phyloP scores from a whole-genome alignment of 2,888 invertebrate genomes.

The Neoaliturus tenellus region DNA sequence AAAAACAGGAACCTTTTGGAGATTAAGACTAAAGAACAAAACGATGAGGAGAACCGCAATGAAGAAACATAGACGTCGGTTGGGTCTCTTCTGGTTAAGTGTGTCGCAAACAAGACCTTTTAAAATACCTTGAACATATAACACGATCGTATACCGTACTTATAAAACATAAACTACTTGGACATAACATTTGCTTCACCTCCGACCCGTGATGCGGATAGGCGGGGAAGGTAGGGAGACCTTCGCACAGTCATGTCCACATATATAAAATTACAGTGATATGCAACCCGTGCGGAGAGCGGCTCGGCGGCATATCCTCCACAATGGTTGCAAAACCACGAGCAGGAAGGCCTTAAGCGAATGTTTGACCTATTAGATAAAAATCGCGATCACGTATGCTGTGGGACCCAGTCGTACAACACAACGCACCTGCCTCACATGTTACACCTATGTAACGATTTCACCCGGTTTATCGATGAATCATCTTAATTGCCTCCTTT shows the following conservation, averaged over 20 bases:
- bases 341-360: not conserved
- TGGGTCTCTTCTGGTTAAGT: too few relatives aligned
- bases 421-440: too few relatives aligned
- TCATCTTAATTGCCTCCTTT: conserved; percentile 49
- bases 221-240: not conserved
- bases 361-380: conserved; percentile 49
- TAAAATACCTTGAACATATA: not conserved
- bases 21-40: too few relatives aligned
- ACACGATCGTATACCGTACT: not conserved
- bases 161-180: conserved; percentile 24
- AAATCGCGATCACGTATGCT: conserved; percentile 36
- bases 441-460: conserved; percentile 23
- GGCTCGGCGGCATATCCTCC: not conserved
- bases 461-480: conserved; percentile 32
- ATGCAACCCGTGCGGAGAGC: conserved; percentile 29
- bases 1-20: too few relatives aligned
- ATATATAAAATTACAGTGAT: conserved; percentile 36
- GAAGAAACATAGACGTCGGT: too few relatives aligned
- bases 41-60: too few relatives aligned
- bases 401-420: too few relatives aligned
- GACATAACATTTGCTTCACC: not conserved
- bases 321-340: conserved; percentile 39
- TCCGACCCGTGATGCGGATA: not conserved
- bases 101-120: too few relatives aligned
- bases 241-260: conserved; percentile 12